Conservation (phyloP, 2,797 vertebrate species). For the Acanthiza pusilla region DNA sequence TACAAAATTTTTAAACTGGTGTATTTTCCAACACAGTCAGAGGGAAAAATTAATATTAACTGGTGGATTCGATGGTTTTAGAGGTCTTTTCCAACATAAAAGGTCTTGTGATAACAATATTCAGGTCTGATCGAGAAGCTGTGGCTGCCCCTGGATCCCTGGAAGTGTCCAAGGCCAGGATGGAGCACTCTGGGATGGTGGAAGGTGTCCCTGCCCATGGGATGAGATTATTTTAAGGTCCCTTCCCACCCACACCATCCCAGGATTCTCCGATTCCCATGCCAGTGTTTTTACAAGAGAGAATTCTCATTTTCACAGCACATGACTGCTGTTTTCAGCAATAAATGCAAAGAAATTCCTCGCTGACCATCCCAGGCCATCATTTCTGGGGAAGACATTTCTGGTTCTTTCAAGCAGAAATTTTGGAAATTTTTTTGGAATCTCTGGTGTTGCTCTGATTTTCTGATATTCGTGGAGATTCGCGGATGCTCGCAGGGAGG, state of each 20-base stretch:
- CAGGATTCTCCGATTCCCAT: not conserved
- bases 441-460: too few species aligned
- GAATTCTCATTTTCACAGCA: not conserved
- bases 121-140: not conserved
- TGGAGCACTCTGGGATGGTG: not conserved
- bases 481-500: too few species aligned
- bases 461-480: too few species aligned
- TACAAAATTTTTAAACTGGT: too few species aligned
- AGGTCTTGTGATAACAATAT: not conserved
- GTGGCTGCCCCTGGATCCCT: not conserved
- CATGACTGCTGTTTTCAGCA: accelerated
- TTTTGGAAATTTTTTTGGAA: too few species aligned
- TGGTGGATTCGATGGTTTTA: not conserved
- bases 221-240: not conserved
- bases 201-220: not conserved
- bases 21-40: not conserved
- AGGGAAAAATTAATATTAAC: not conserved
- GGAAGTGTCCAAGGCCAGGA: accelerated
- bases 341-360: not conserved
- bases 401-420: not conserved
- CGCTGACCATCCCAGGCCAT: not conserved
- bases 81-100: not conserved
- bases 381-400: not conserved
- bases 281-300: not conserved
- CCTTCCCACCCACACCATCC: not conserved